Evolutionary conservation across 2,113 vertebrate genomes (phyloP).

Genomic region (Myotis yumanensis): DNA sequence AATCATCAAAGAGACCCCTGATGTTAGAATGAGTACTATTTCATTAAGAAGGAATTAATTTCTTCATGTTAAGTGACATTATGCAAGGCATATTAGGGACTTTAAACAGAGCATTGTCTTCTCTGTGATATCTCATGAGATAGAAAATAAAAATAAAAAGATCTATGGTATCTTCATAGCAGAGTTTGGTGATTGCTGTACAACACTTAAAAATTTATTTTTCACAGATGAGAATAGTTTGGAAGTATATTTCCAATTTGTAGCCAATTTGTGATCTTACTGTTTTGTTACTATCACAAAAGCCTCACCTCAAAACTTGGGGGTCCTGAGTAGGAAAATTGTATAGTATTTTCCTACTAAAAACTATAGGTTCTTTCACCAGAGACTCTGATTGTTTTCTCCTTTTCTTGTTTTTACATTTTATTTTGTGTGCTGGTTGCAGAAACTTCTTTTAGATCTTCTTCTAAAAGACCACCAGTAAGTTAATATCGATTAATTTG

Average conservation of each 20-base stretch:
- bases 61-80: background rate
- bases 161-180: background rate
- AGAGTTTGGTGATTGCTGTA: background rate
- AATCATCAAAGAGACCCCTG: background rate
- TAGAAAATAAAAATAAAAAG: background rate
- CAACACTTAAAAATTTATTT: background rate
- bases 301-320: background rate
- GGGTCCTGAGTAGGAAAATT: background rate
- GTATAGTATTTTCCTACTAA: background rate
- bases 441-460: background rate
- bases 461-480: rapidly evolving
- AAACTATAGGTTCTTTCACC: background rate
- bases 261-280: background rate
- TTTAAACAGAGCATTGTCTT: background rate
- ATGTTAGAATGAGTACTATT: background rate
- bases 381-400: background rate
- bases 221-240: background rate
- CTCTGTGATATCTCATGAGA: background rate
- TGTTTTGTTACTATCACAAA: background rate
- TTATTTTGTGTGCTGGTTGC: background rate
- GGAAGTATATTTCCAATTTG: background rate
- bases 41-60: background rate
- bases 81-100: background rate
- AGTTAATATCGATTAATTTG: constrained; percentile 31
- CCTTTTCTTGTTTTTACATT: background rate